These are phyloP conservation scores for Arvicanthis niloticus DNA, from an alignment of 2,113 vertebrate genomes.

Conservation along the genomic window DNA sequence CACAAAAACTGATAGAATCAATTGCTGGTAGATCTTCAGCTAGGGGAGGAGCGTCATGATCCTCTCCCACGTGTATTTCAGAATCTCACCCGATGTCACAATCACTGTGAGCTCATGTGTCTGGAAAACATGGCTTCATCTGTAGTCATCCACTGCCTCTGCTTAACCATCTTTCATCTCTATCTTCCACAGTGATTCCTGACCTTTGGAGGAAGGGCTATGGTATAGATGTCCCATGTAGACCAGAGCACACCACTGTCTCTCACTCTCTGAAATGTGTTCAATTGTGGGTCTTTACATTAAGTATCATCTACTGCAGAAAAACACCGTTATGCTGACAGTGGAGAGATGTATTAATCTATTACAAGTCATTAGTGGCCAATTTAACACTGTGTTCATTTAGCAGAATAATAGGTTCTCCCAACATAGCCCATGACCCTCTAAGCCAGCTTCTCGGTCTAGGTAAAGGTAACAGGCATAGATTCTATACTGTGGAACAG, in stretches of 20 bases:
- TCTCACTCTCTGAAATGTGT: not conserved
- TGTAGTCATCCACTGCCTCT: not conserved
- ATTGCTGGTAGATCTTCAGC: not conserved
- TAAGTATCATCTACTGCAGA: not conserved
- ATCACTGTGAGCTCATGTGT: not conserved
- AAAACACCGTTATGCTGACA: not conserved
- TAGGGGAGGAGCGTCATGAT: not conserved
- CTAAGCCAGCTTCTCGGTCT: too few relatives aligned
- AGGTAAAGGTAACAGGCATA: not conserved
- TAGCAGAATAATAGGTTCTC: not conserved
- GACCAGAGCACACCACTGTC: not conserved
- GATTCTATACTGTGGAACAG: not conserved
- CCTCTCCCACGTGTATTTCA: not conserved
- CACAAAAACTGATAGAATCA: not conserved
- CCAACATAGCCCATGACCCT: not conserved
- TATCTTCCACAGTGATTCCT: not conserved
- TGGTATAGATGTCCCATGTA: not conserved
- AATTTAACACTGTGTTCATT: not conserved
- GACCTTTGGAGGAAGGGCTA: not conserved
- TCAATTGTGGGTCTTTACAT: not conserved
- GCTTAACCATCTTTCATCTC: not conserved
- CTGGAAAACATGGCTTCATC: not conserved
- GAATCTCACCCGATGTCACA: not conserved
- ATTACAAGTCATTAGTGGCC: not conserved
- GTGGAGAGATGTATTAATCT: not conserved